Evolutionary conservation across 2,888 invertebrate genomes (phyloP).

Genomic region (Cacoxenus indagator): DNA sequence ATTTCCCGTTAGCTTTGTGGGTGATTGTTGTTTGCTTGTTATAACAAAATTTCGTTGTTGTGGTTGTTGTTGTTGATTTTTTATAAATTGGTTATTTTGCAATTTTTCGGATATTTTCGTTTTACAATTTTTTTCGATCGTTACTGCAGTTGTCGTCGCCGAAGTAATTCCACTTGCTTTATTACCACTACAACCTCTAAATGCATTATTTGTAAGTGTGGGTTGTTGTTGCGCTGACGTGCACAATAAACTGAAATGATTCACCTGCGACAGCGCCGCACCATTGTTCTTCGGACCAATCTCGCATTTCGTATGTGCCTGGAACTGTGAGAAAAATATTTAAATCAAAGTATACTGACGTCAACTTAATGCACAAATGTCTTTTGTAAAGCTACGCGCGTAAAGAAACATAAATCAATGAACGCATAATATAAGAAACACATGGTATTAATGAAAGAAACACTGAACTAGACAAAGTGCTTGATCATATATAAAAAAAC

Average conservation of each 20-base stretch:
- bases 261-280: conserved; percentile 24
- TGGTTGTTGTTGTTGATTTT: conserved; percentile 51
- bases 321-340: conserved; percentile 37
- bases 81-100: conserved; percentile 66
- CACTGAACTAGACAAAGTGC: too few species aligned
- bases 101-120: conserved; percentile 65
- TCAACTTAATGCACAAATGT: too few species aligned
- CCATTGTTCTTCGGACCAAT: conserved; percentile 60
- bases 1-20: conserved; percentile 51
- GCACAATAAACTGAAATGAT: conserved; percentile 11
- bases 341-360: too few species aligned
- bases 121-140: conserved; percentile 45
- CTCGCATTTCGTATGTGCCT: conserved; percentile 69
- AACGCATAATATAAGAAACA: too few species aligned
- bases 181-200: not conserved
- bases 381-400: too few species aligned
- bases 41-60: conserved; percentile 15
- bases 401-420: too few species aligned
- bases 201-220: not conserved
- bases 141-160: too few species aligned
- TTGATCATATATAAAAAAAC: too few species aligned
- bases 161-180: conserved; percentile 18
- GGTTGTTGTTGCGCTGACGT: conserved; percentile 16
- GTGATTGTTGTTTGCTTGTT: conserved; percentile 39
- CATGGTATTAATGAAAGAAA: too few species aligned